Conservation (phyloP, 1,140 invertebrate species). For the Drosophila rhopaloa region DNA sequence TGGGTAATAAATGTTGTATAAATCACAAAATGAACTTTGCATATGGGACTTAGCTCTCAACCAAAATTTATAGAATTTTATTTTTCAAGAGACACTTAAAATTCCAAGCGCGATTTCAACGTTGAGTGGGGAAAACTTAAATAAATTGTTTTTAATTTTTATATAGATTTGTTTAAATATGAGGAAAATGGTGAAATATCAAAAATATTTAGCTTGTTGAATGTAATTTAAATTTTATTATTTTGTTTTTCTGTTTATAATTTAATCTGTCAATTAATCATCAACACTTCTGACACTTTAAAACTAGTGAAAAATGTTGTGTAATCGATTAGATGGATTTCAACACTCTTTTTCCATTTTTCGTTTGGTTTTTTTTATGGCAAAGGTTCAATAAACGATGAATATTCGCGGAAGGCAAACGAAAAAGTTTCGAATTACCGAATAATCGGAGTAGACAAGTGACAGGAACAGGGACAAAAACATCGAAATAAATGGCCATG, state of each 20-base stretch:
- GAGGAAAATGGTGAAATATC: no score
- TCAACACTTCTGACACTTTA: neutral
- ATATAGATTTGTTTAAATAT: no score
- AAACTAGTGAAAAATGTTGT: neutral
- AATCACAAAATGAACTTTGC: neutral
- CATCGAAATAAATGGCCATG: slow-evolving; percentile 39
- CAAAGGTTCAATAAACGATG: slow-evolving; percentile 21
- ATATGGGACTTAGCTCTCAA: neutral
- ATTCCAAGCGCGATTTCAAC: neutral
- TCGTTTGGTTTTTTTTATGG: slow-evolving; percentile 4
- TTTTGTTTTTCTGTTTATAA: neutral
- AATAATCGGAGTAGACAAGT: slow-evolving; percentile 50
- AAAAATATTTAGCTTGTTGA: no score
- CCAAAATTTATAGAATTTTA: neutral
- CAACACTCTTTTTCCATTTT: neutral
- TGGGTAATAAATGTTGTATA: neutral
- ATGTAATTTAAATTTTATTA: neutral
- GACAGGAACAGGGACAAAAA: slow-evolving; percentile 26
- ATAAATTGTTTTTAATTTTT: neutral
- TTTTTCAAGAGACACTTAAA: slow-evolving; percentile 4
- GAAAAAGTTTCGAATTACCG: slow-evolving; percentile 24
- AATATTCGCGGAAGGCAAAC: slow-evolving; percentile 3
- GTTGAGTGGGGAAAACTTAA: neutral
- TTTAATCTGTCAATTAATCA: slow-evolving; percentile 18
- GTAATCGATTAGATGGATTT: slow-evolving; percentile 12